These are phyloP conservation scores for Brachynemurus nebulosus DNA, from an alignment of 2,888 invertebrate genomes.

Conservation along the genomic window DNA sequence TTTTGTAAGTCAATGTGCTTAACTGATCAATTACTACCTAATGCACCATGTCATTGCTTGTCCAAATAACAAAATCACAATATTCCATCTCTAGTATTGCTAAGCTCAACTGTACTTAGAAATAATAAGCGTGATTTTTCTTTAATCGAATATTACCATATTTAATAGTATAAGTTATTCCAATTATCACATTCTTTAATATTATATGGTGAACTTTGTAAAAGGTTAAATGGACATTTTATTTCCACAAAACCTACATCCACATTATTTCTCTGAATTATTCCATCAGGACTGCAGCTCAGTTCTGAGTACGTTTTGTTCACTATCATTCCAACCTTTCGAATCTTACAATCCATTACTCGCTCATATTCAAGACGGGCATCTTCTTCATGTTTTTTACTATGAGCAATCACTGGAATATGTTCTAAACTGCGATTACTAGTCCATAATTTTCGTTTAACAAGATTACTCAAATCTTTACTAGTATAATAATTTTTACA, in stretches of 20 bases:
- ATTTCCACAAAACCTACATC: background rate
- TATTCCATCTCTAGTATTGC: background rate
- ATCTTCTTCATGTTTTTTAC: background rate
- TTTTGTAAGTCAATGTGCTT: too few species aligned
- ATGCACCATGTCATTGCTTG: too few species aligned
- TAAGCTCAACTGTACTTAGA: conserved; percentile 7
- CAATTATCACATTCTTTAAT: background rate
- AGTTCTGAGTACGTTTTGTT: conserved; percentile 10
- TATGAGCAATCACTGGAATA: background rate
- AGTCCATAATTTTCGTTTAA: conserved; percentile 2
- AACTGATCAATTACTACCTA: too few species aligned
- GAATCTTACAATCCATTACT: background rate
- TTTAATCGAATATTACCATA: conserved; percentile 7
- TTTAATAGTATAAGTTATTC: conserved; percentile 7
- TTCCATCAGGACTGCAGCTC: conserved; percentile 11
- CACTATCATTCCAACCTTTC: conserved; percentile 7
- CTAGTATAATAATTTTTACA: conserved; percentile 8
- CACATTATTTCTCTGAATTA: conserved; percentile 7
- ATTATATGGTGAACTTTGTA: background rate
- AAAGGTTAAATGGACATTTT: background rate
- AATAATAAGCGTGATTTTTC: conserved; percentile 10
- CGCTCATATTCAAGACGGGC: background rate
- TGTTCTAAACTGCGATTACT: background rate
- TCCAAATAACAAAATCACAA: conserved; percentile 1
- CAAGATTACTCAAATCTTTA: conserved; percentile 7